Base-by-base conservation (phyloP, 1,140 invertebrate species). In the Drosophila arawakana region DNA sequence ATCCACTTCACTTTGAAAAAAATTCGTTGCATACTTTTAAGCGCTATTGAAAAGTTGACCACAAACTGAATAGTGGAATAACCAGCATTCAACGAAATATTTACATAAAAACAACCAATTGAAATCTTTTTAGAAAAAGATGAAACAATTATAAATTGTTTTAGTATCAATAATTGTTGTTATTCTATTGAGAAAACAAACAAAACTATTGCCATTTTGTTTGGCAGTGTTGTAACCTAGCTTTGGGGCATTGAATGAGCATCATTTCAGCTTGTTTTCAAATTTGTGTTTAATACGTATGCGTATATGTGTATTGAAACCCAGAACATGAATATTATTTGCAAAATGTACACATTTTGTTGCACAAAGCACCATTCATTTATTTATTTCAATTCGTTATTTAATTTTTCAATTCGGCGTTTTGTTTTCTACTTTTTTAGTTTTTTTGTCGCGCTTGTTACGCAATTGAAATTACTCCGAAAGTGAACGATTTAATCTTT, bases 311-410 rank as follows among this genome's bases (percentile, higher is more conserved):
- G 9, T 18, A 8, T 63, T 21, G n/a, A 39, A 39, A 2, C 41
- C 39, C 10, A 41, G 13, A 41, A 43, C 41, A 8, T 15, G n/a
- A 34, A 35, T 54, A n/a, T 25, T 54, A 50, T 41, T 59, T 59
- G 35, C 6, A 47, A 58, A 49, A 18, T 52, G 49, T 52, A 37
- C 54, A 72, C 35, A 72, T 58, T 72, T 25, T 43, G 52, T 65
- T 73, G 66, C 71, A 73, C 71, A 69, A 46, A 43, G 65, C 65
- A 73, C 71, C 61, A 39, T 68, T n/a, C 5, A 10, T 21, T 41
- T 41, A 57, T 57, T 57, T 50, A 35, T 47, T 72, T 59, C 10
- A 25, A 57, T 37, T 35, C 66, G 35, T 58, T 44, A 52, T 70
- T 13, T 9, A 35, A 18, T 25, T 62, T 37, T 44, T 25, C 37